Percentiles rank a stretch among this genome's conserved stretches.
phyloP scores from a whole-genome alignment of 2,113 vertebrate genomes.

The Poeciliopsis prolifica region DNA sequence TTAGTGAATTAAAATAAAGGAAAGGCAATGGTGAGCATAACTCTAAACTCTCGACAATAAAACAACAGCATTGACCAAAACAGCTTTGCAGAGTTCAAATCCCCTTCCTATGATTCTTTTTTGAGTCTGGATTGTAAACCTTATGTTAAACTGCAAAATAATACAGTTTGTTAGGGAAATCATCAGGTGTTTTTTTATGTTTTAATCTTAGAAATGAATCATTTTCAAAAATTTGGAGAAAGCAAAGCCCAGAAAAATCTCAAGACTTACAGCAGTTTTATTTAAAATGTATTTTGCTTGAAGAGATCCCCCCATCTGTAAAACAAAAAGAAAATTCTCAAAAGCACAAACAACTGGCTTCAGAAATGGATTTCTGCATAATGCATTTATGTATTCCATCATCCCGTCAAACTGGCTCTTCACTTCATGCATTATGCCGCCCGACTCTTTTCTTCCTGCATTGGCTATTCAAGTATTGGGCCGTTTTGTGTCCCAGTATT shows the following conservation, averaged over 20 bases:
- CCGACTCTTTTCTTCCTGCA: constrained; percentile 35
- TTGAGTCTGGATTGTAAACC: background rate
- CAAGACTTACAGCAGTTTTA: background rate
- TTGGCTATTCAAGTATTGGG: constrained; percentile 50
- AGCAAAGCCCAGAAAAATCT: background rate
- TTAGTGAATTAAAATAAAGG: too few relatives aligned
- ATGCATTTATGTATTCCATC: constrained; percentile 76
- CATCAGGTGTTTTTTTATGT: background rate
- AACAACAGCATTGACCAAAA: background rate
- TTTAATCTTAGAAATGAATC: background rate
- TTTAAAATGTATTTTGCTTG: constrained; percentile 7
- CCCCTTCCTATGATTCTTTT: background rate
- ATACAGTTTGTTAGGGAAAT: too few relatives aligned
- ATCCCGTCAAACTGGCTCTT: constrained; percentile 54
- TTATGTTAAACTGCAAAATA: too few relatives aligned
- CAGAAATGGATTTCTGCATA: constrained; percentile 61
- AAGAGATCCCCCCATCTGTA: background rate
- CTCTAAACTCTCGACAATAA: too few relatives aligned
- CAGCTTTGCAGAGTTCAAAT: background rate
- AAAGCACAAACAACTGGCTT: constrained; percentile 42
- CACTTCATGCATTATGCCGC: constrained; percentile 63
- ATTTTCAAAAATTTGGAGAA: background rate
- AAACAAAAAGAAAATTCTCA: constrained; percentile 8
- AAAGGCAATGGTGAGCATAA: too few relatives aligned
- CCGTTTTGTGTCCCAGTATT: constrained; percentile 44